These are phyloP conservation scores for Poecile atricapillus DNA, from an alignment of 2,113 vertebrate species.

Conservation along the genomic window DNA sequence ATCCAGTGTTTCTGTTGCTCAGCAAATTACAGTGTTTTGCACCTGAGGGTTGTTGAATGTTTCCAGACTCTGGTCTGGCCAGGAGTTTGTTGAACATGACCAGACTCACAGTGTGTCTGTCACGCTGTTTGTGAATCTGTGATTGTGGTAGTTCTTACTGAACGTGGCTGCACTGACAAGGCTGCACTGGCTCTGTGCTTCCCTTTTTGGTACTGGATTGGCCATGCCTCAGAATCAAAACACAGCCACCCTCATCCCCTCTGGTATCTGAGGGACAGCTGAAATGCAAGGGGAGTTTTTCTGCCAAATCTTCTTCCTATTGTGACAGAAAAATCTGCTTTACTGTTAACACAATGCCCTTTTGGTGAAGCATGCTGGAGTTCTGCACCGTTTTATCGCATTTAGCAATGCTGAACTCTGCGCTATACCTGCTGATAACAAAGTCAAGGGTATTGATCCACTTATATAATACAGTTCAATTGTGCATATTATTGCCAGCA, in stretches of 20 bases:
- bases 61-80: not conserved
- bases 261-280: not conserved
- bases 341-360: not conserved
- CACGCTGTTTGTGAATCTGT: too few relatives aligned
- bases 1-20: not conserved
- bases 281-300: not conserved
- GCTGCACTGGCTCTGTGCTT: not conserved
- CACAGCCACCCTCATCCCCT: not conserved
- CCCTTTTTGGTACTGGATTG: not conserved
- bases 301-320: not conserved
- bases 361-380: fast-evolving
- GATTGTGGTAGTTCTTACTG: not conserved
- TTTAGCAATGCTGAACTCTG: not conserved
- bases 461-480: fast-evolving
- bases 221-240: not conserved
- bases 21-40: not conserved
- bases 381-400: fast-evolving
- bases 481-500: fast-evolving
- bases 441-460: not conserved
- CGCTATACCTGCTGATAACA: fast-evolving
- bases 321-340: not conserved
- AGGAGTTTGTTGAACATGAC: not conserved
- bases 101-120: not conserved
- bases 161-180: too few relatives aligned
- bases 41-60: not conserved